Base-by-base conservation (phyloP, 2,797 vertebrate species). In the Propithecus deckenii region DNA sequence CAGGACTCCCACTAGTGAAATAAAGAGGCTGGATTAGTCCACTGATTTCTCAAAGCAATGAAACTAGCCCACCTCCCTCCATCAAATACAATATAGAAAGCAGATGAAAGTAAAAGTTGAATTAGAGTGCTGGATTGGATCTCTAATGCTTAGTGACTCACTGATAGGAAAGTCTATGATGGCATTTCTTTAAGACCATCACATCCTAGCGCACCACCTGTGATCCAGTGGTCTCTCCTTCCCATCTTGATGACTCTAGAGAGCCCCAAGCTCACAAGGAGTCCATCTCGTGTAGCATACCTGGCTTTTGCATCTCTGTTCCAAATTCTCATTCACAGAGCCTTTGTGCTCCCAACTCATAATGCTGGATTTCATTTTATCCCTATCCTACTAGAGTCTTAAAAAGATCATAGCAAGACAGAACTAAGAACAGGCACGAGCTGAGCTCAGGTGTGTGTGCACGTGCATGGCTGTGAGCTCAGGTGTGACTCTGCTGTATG, bases 1-100 rank as follows among this genome's bases (percentile, higher is more conserved):
- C 89, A 67, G 91, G 84, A 63, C 48, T 91, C 92, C 71, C 90
- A 86, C 63, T 28, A 43, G 28, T 57, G 30, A 91, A 89, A 86
- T 15, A 46, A 59, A 89, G 52, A 67, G 35, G 38, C 28, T 55
- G 61, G 38, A 63, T 18, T 23, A n/a, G 50, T 52, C 35, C 38
- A 71, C 0, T 74, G 41, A 43, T 80, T 63, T 59, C 59, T 65
- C 74, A 72, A 63, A 61, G 22, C 41, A 75, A 38, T 35, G 52
- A 69, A 48, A 28, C 23, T 76, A 7, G 38, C 7, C 55, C 4
- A 30, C 7, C 41, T 17, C 17, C 35, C 7, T 15, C 17, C 59
- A 67, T 43, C 48, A 85, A 57, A 88, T 71, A 50, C 71, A 89
- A 50, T n/a, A 69, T 0, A 81, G 55, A 93, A 63, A 81, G 25